Evolutionary conservation across 2,113 vertebrate genomes (phyloP), one percentile per base, ranked within the genome.

Genomic region (Odocoileus hemionus): DNA sequence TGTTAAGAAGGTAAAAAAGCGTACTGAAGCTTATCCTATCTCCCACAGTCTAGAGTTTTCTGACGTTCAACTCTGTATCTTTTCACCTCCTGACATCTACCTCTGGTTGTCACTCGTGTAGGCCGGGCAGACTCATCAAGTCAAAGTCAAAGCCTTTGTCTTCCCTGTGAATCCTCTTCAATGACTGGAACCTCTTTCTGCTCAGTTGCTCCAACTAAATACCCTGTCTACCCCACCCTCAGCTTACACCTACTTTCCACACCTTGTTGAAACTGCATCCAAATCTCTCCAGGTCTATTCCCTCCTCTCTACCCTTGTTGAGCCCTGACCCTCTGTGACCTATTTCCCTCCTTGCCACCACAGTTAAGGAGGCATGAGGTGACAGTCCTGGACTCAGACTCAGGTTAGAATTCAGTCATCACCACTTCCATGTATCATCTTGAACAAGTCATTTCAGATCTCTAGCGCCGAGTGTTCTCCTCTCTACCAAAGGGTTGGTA

Each of bases 51-150:
- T 3, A 5, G 39, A 58, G 6, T 15, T 2, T 19, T 28, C 79
- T 58, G 33, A 55, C n/a, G 25, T 30, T 39, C 80, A 70, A 33
- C 54, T 50, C 43, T 30, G 17, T 21, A n/a, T 84, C 78, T 88
- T 45, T 9, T 33, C 36, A 30, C 54, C 28, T 15, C 30, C 39
- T 8, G 25, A 50, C 17, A 26, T 23, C 19, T 23, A 36, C 28
- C 7, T 74, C 33, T 1, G 14, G 6, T 16, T 17, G 25, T 28
- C 61, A 47, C 6, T 76, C 1, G 0, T 21, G 5, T 39, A 23
- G 74, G 52, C 45, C 0, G 0, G 5, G 36, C 0, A 1, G 45
- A 15, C 36, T 21, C 43, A 1, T 64, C 28, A 26, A 6, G 14
- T 82, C 60, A n/a, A 45, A 86, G 54, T 57, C 52, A 58, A 57